Evolutionary conservation across 2,888 invertebrate species (phyloP).

Genomic region (Spilosoma lubricipeda): DNA sequence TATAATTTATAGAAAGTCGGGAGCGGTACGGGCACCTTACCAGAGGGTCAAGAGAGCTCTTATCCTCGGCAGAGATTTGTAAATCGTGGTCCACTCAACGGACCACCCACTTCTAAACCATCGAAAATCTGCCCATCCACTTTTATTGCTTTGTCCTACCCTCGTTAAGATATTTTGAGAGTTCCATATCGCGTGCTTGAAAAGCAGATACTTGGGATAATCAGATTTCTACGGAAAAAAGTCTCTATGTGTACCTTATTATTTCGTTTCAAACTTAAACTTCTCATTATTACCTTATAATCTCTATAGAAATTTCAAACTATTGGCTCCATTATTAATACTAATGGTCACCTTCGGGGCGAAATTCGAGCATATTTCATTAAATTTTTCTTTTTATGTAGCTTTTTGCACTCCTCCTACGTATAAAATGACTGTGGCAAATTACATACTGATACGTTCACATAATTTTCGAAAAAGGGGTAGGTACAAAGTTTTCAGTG

Average conservation of each 20-base stretch:
- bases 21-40: constrained; percentile 52
- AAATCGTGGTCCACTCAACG: constrained; percentile 72
- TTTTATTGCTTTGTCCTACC: constrained; percentile 63
- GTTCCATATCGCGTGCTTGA: constrained; percentile 30
- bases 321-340: too few relatives aligned
- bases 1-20: constrained; percentile 51
- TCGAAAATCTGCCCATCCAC: constrained; percentile 53
- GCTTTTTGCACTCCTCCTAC: too few relatives aligned
- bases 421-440: too few relatives aligned
- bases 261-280: not conserved
- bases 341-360: too few relatives aligned
- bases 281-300: too few relatives aligned
- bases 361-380: too few relatives aligned
- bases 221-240: constrained; percentile 7
- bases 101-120: constrained; percentile 64
- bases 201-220: constrained; percentile 6
- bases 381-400: too few relatives aligned
- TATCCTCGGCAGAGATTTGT: constrained; percentile 74
- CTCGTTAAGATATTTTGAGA: constrained; percentile 46
- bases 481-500: too few relatives aligned
- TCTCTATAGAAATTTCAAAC: too few relatives aligned
- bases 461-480: too few relatives aligned
- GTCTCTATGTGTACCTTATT: not conserved
- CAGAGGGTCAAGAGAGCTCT: constrained; percentile 68
- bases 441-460: too few relatives aligned